Percentiles rank a stretch among this genome's conserved stretches.
These are phyloP conservation scores for Semnornis frantzii DNA, from an alignment of 2,113 vertebrate species.

Conservation along the genomic window DNA sequence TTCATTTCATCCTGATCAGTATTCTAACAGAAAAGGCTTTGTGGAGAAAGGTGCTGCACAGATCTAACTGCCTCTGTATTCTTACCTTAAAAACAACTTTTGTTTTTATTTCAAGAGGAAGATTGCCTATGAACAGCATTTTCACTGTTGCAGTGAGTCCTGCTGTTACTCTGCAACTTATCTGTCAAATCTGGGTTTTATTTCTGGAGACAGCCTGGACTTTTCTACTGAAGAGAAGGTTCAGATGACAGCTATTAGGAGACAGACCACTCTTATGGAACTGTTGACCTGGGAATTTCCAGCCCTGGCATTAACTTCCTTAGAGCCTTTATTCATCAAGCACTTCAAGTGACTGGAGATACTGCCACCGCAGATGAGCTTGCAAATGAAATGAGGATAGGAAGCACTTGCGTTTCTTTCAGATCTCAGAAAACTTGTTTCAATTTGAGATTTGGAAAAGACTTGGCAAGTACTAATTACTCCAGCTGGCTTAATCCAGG, in stretches of 20 bases:
- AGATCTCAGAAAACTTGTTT: conserved; percentile 11
- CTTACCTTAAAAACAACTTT: not conserved
- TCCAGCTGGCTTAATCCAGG: not conserved
- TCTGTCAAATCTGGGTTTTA: not conserved
- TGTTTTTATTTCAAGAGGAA: not conserved
- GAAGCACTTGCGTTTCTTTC: not conserved
- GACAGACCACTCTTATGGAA: not conserved
- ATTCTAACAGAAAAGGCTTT: not conserved
- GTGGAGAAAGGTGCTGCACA: not conserved
- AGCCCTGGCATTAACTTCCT: not conserved
- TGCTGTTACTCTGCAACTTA: not conserved
- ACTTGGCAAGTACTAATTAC: conserved; percentile 6
- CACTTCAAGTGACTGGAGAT: not conserved
- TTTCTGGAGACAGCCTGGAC: not conserved
- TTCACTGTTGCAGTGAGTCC: not conserved
- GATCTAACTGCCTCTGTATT: not conserved
- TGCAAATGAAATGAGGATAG: not conserved
- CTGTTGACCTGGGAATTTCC: not conserved
- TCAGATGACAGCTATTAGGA: not conserved
- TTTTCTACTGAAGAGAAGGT: not conserved
- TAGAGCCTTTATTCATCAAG: not conserved
- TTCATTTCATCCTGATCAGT: not conserved
- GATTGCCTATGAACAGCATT: not conserved
- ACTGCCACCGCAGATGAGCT: not conserved
- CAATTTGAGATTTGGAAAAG: conserved; percentile 27